Evolutionary conservation across 2,888 invertebrate genomes (phyloP), one percentile per base, ranked within the genome.

Genomic region (Caenorhabditis plicata): DNA sequence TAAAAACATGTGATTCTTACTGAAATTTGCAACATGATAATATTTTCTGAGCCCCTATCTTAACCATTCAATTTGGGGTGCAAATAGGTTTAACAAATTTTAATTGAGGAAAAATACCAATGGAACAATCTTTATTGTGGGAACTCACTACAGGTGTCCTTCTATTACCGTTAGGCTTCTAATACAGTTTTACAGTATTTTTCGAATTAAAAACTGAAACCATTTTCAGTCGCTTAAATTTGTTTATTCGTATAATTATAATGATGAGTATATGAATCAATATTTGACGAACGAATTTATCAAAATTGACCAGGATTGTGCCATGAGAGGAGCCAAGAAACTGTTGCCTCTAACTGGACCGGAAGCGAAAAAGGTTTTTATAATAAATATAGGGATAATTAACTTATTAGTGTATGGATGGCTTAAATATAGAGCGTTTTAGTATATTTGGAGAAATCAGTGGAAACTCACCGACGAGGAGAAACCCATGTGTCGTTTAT

Each of bases 301-400:
- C 31, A 58, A 53, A 42, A 68, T 77, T 40, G 74, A 77, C 48
- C 35, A 48, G 40, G 58, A 66, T 35, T 66, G 72, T 38, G 64
- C 64, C n/a, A 44, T 62, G 26, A 52, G 55, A 26, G 62, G 58
- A 9, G 53, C 55, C 15, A 29, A 50, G 9, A 62, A 67, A 41
- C 46, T 71, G 15, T 41, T 76, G 42, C 76, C 76, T 5, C 36
- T 76, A 43, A 63, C 57, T 7, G 42, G 42, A 2, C 60, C 50
- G 2, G 75, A 76, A 44, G 29, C 46, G 17, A 60, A 61, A 41
- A 51, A 25, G 47, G 71, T 68, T 25, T 19, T 22, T 27, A 33
- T 19, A 11, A 4, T 15, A 33, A 13, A 48, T 17, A 48, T 17
- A 3, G n/a, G 15, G 35, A 35, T n/a, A 9, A 17, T 35, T 35